These are phyloP conservation scores for Megastigmus dorsalis DNA, from an alignment of 2,888 invertebrate genomes.

Conservation along the genomic window DNA sequence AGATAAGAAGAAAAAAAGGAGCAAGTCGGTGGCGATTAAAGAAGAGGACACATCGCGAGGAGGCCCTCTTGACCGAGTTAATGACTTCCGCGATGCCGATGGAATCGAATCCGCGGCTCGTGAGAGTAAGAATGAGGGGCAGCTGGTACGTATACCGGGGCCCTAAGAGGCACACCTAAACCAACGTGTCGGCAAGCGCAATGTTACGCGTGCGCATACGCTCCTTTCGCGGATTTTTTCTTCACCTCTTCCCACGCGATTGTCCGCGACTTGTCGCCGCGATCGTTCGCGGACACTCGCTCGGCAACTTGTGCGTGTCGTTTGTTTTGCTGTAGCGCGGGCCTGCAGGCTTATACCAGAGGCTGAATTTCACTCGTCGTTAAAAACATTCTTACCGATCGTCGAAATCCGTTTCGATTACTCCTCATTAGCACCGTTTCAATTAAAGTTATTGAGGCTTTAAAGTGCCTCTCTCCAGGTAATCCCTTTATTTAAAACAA, in stretches of 20 bases:
- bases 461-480: background rate
- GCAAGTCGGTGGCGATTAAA: background rate
- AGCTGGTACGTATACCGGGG: too few species aligned
- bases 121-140: too few species aligned
- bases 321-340: background rate
- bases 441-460: background rate
- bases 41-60: background rate
- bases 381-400: background rate
- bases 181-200: too few species aligned
- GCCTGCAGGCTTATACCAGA: background rate
- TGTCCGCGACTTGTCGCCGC: background rate
- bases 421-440: background rate
- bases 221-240: too few species aligned
- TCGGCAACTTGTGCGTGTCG: background rate
- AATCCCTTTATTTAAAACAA: background rate
- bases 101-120: too few species aligned
- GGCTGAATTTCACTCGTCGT: background rate
- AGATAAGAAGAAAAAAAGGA: background rate
- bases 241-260: conserved; percentile 1
- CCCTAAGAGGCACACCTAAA: too few species aligned
- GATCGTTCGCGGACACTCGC: too few species aligned
- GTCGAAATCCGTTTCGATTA: background rate
- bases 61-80: too few species aligned
- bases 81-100: background rate
- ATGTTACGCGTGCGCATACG: too few species aligned